These are phyloP conservation scores for Tragulus kanchil DNA, from an alignment of 2,113 vertebrate genomes.

Conservation along the genomic window DNA sequence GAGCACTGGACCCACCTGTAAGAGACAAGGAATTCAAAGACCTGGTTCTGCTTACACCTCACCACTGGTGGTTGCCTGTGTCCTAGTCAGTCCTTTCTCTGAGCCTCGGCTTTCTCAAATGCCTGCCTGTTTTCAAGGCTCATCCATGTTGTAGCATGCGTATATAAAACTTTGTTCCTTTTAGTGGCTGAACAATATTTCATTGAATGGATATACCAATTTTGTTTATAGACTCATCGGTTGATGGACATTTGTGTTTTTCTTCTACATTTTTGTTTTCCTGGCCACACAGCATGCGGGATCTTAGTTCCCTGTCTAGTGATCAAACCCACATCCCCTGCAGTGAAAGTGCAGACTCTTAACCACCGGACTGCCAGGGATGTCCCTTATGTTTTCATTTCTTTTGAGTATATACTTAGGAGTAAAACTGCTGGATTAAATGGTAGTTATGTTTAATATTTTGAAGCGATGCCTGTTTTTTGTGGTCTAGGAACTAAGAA, in stretches of 20 bases:
- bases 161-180: not conserved
- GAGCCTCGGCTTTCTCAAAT: not conserved
- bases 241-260: constrained; percentile 8
- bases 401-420: not conserved
- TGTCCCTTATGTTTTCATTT: not conserved
- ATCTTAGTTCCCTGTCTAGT: not conserved
- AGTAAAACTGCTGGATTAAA: not conserved
- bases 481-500: constrained; percentile 24
- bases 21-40: not conserved
- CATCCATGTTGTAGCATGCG: not conserved
- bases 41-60: not conserved
- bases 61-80: not conserved
- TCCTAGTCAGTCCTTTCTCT: not conserved
- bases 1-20: not conserved
- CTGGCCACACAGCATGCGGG: not conserved
- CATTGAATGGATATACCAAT: not conserved
- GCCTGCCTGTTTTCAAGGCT: not conserved
- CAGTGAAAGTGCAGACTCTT: not conserved
- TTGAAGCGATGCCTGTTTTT: constrained; percentile 29
- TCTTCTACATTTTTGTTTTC: constrained; percentile 14
- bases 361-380: not conserved
- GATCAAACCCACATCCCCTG: not conserved
- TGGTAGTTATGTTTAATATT: constrained; percentile 46
- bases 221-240: not conserved
- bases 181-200: constrained; percentile 1